Conservation (phyloP, 2,797 vertebrate genomes). For the Liasis olivaceus region DNA sequence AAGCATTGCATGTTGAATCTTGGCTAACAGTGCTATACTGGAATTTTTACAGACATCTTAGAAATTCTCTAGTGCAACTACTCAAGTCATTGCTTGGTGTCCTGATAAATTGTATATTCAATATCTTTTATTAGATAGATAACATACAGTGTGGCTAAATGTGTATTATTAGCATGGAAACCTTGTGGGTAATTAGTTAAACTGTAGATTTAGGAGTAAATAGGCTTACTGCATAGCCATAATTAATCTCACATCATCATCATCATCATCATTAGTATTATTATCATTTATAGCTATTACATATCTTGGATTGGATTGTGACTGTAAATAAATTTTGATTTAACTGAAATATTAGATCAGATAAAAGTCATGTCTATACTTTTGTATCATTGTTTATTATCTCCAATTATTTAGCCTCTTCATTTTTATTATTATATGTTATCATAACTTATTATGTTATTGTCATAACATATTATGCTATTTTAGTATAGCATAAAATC, state of each 20-base stretch:
- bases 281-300: neutral
- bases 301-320: neutral
- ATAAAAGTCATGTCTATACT: neutral
- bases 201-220: neutral
- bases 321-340: neutral
- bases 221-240: neutral
- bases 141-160: neutral
- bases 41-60: neutral
- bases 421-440: neutral
- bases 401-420: neutral
- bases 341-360: neutral
- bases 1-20: too few relatives aligned
- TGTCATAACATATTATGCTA: too few relatives aligned
- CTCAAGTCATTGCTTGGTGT: neutral
- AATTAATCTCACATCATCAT: neutral
- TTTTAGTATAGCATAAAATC: neutral
- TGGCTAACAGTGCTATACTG: neutral
- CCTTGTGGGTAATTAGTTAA: neutral
- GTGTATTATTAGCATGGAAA: neutral
- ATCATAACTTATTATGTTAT: neutral
- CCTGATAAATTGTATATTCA: neutral
- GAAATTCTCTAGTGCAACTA: neutral
- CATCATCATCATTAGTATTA: neutral
- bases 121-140: neutral
- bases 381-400: neutral